Base-by-base conservation (phyloP, 2,888 invertebrate genomes). In the Ethmia dodecea region DNA sequence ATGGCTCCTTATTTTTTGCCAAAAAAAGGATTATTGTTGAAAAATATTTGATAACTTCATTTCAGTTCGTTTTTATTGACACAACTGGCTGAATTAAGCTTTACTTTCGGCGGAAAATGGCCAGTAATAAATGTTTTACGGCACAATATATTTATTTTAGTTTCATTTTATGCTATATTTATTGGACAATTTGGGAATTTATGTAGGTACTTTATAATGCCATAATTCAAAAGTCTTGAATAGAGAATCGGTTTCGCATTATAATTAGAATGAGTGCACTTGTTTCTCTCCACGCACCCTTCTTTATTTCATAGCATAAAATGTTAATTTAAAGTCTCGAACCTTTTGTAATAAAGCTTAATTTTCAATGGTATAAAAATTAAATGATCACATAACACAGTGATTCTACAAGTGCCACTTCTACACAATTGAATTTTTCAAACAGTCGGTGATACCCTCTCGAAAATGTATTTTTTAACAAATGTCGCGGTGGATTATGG, bases 391-490 rank as follows among this genome's bases (percentile, higher is more conserved):
- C 28, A 37, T 37, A 25, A 29, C 26, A 37, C 33, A 33, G 33
- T 32, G 32, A 25, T 28, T 30, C 58, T 58, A 65, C 71, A 71
- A 81, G 79, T 79, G 78, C 59, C 64, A 73, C 78, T 81, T 65
- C 37, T 46, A 45, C 36, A 77, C 80, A 80, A 81, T 81, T 71
- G 77, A 74, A 78, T 70, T 79, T 79, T 69, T 61, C 60, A 66
- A 65, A 63, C 64, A 60, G 64, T 61, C 57, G 53, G 56, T 55
- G 79, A 81, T 81, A 78, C 81, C 79, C 81, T 71, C 72, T 74
- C 52, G 62, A 66, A 26, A 28, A 65, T 65, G 57, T 68, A 70
- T 72, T 83, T 83, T 81, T 81, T 79, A 83, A 79, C 84, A 84
- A 84, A 84, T 84, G 84, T 83, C 81, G 72, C 71, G 73, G 74